phyloP scores from a whole-genome alignment of 2,888 invertebrate genomes.

The Neoaliturus tenellus region DNA sequence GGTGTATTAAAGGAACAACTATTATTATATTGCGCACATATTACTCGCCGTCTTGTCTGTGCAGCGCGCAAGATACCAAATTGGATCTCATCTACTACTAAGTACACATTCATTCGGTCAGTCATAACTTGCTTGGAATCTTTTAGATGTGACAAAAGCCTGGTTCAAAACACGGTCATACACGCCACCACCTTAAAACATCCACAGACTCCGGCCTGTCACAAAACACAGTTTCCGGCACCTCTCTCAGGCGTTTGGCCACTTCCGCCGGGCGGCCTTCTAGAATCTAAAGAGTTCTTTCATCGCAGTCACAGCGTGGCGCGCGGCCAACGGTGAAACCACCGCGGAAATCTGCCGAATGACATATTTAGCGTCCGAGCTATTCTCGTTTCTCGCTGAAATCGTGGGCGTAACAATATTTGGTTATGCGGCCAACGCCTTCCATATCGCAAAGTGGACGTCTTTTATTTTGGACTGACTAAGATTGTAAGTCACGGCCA shows the following conservation, averaged over 20 bases:
- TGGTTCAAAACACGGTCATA: too few species aligned
- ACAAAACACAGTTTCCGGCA: not conserved
- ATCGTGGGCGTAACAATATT: slow-evolving; percentile 32
- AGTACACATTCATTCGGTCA: too few species aligned
- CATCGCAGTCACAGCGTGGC: not conserved
- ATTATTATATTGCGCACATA: too few species aligned
- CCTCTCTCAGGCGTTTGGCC: not conserved
- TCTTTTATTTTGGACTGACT: too few species aligned
- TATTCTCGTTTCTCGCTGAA: slow-evolving; percentile 3
- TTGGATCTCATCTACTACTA: too few species aligned
- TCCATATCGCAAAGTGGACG: not conserved
- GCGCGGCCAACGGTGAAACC: not conserved
- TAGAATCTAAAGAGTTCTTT: slow-evolving; percentile 14
- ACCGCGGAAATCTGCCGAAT: slow-evolving; percentile 34
- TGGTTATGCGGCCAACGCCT: not conserved
- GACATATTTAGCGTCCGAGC: slow-evolving; percentile 35
- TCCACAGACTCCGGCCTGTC: not conserved
- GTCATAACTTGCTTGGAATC: too few species aligned
- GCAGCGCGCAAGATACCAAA: too few species aligned
- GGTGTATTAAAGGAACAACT: too few species aligned
- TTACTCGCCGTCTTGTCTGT: too few species aligned
- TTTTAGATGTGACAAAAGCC: too few species aligned
- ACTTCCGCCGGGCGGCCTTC: not conserved
- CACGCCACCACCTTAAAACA: too few species aligned
- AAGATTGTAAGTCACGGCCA: too few species aligned